Evolutionary conservation across 2,113 vertebrate genomes (phyloP), one percentile per base, ranked within the genome.

Genomic region (Etia nguti): DNA sequence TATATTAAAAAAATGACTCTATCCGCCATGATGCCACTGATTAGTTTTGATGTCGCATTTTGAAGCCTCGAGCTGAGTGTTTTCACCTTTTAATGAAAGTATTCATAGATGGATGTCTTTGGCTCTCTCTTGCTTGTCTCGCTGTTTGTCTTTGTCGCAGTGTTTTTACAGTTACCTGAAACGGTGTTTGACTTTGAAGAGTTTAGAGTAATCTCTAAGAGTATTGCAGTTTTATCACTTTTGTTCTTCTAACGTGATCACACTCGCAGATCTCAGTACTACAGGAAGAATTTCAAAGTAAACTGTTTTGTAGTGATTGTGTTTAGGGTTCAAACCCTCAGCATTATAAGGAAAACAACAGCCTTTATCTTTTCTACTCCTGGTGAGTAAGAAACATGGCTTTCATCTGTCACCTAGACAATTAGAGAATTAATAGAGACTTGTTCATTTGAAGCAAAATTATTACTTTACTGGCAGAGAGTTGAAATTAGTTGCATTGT

Each of bases 71-170:
- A 11, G 22, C 15, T 48, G 68, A 18, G 15, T 73, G 59, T 36
- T 62, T 62, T 18, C 10, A 62, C 2, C 6, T 38, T n/a, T 36
- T 65, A 65, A 65, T 38, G 10, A 65, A 65, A 26, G 20, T 8
- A 38, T 5, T 68, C 34, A 65, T 60, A 34, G 29, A 34, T 60
- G 5, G 34, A 2, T 79, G 26, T 31, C 10, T 54, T 38, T 56
- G 34, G 50, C 77, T 55, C 52, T 38, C 0, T 38, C 15, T 7
- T 0, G 22, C 10, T 36, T 59, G 9, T 43, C 24, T 43, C 0
- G 13, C 5, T 29, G 22, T 80, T 80, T 59, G 26, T 36, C 4
- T 80, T 4, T 6, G 1, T 8, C 0, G 20, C 20, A 18, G 15
- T 57, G 52, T 43, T 56, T 57, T 59, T 38, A 24, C 0, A 5